A percentile compares a stretch with the other conserved stretches of the same genome.
These are phyloP conservation scores for Odobenus rosmarus DNA, from an alignment of 2,113 vertebrate genomes.

Conservation along the genomic window DNA sequence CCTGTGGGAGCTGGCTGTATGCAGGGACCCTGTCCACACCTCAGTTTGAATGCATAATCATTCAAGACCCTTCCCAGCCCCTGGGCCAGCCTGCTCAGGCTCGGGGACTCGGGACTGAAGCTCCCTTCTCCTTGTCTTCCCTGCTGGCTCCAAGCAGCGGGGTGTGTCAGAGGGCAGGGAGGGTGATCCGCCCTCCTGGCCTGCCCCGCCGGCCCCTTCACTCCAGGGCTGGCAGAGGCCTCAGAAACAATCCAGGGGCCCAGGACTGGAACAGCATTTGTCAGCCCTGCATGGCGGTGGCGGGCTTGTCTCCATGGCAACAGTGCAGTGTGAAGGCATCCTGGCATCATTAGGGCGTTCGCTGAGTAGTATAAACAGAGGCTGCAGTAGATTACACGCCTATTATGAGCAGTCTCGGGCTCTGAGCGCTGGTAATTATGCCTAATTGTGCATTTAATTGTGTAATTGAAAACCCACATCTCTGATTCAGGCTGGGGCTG, in stretches of 20 bases:
- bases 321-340: constrained; percentile 87
- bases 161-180: not conserved
- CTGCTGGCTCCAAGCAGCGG: not conserved
- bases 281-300: constrained; percentile 74
- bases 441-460: constrained; percentile 92
- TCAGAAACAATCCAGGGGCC: constrained; percentile 59
- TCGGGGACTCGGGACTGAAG: not conserved
- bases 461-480: constrained; percentile 88
- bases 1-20: not conserved
- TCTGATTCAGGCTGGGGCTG: constrained; percentile 79
- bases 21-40: not conserved
- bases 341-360: constrained; percentile 84
- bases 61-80: not conserved
- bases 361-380: constrained; percentile 86
- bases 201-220: not conserved
- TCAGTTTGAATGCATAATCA: not conserved
- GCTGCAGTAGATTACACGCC: constrained; percentile 89
- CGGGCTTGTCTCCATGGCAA: constrained; percentile 85
- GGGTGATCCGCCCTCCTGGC: not conserved
- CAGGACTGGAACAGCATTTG: constrained; percentile 62
- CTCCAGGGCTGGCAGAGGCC: not conserved
- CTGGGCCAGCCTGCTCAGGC: not conserved
- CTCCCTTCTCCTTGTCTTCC: not conserved
- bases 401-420: constrained; percentile 87
- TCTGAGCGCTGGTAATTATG: constrained; percentile 88